Evolutionary conservation across 2,888 invertebrate species (phyloP), one percentile per base, ranked within the genome.

Genomic region (Eupelmus urozonus): DNA sequence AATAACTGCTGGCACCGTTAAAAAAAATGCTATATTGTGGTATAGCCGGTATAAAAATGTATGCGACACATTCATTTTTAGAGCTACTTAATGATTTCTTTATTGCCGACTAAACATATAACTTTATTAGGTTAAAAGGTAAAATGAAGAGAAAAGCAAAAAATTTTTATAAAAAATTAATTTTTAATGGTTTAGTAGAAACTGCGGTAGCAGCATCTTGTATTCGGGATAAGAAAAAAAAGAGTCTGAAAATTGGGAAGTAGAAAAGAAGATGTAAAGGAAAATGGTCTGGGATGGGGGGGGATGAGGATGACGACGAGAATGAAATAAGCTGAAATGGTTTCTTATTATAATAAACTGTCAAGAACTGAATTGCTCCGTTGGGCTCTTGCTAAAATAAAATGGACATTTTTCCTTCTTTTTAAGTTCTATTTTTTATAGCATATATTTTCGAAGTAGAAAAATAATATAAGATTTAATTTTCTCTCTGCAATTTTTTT

Each of bases 321-420:
- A 65, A 65, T 72, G 27, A 55, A 73, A 65, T 65, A 73, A 73
- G 55, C n/a, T 42, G 11, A 45, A 57, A 73, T 73, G 45, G 53
- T 57, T 73, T 65, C 65, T 73, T 73, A 73, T 73, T 65, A 65
- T 65, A 27, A 65, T 65, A 65, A 73, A 45, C 42, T 23, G 42
- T n/a, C 42, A 34, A 34, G 34, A 34, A 66, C 20, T 65, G 29
- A 27, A 27, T 29, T 34, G 27, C 63, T 65, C 63, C 49, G 1
- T 34, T 67, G 66, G 53, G 53, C 16, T 16, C 7, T 20, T 34
- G 13, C 20, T 45, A 7, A 16, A 16, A 45, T 45, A 45, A 45
- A 16, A 5, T 3, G 34, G 16, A 9, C 45, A 16, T 45, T 45
- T 13, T 13, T 16, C 13, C 16, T 13, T 16, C 13, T 45, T 16